A percentile compares a stretch with the other conserved stretches of the same genome.
These are phyloP conservation scores for Coreius guichenoti DNA, from an alignment of 2,797 vertebrate species.

Conservation along the genomic window DNA sequence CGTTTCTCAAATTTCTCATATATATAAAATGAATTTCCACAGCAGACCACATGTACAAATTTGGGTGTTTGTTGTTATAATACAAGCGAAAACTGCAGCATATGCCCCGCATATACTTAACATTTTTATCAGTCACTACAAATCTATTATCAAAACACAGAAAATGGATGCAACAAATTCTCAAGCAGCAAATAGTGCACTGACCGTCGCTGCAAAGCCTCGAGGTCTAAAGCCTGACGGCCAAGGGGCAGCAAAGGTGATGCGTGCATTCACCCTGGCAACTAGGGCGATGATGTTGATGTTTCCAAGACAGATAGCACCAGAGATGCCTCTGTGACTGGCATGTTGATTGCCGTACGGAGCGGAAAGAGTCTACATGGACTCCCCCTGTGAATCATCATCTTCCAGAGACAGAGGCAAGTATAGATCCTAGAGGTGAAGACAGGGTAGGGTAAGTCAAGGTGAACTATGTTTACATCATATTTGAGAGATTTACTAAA, in stretches of 20 bases:
- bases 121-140: slow-evolving; percentile 37
- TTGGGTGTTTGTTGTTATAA: slow-evolving; percentile 6
- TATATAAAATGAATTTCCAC: slow-evolving; percentile 35
- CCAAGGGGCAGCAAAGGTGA: slow-evolving; percentile 30
- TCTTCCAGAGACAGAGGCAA: slow-evolving; percentile 98
- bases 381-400: slow-evolving; percentile 94
- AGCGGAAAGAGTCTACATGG: slow-evolving; percentile 84
- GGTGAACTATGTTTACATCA: slow-evolving; percentile 21
- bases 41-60: slow-evolving; percentile 48
- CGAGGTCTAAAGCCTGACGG: slow-evolving; percentile 40
- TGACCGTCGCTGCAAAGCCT: slow-evolving; percentile 66
- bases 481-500: background rate
- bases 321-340: slow-evolving; percentile 58
- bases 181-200: slow-evolving; percentile 77
- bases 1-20: slow-evolving; percentile 11
- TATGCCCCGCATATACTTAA: slow-evolving; percentile 63
- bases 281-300: slow-evolving; percentile 64
- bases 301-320: slow-evolving; percentile 64
- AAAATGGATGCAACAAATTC: slow-evolving; percentile 65
- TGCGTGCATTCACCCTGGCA: slow-evolving; percentile 66
- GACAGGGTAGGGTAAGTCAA: background rate
- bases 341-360: slow-evolving; percentile 37
- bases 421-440: slow-evolving; percentile 90
- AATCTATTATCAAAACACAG: slow-evolving; percentile 45
- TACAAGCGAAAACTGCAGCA: slow-evolving; percentile 33